Evolutionary conservation across 2,113 vertebrate genomes (phyloP), one percentile per base, ranked within the genome.

Genomic region (Oxyruncus cristatus): DNA sequence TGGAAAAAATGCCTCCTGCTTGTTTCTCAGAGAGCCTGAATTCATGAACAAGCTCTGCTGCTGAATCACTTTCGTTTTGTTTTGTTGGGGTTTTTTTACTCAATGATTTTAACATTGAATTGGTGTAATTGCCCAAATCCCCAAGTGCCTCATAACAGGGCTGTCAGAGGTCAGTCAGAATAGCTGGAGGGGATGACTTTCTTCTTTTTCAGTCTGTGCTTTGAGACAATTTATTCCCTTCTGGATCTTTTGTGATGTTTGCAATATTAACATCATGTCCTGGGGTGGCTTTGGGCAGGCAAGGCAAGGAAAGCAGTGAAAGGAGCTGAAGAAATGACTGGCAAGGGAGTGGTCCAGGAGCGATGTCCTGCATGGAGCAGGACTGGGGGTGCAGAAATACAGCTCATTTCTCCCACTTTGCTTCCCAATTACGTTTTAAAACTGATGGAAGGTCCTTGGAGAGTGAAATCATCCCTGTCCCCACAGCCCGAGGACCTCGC

Each of bases 81-180:
- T 67, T 12, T 47, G 23, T 23, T 12, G n/a, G n/a, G n/a, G n/a
- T 67, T 79, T 58, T 85, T 70, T 65, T 5, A 68, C 58, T 75
- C 52, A 70, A 39, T 35, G 53, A 32, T 76, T 87, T 81, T n/a
- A 91, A 44, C 26, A 30, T 3, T 0, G 18, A 53, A 35, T 46
- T 50, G 37, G 42, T 85, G 47, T 35, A 92, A 92, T 39, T 85
- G 67, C 78, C 55, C 61, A 70, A 90, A 87, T 66, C 41, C 52
- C 53, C 0, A 0, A 28, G 58, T 21, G 32, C 59, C 63, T 89
- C 5, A 0, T 70, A 46, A 73, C 62, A 42, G 1, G 1, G 28
- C 56, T 55, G 55, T 62, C 85, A 94, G 52, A 91, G 73, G 92
- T 92, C 94, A 93, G 62, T 41, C 95, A 68, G 79, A 88, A 68